A percentile compares a stretch with the other conserved stretches of the same genome.
phyloP scores from a whole-genome alignment of 2,113 vertebrate genomes.

The Lamprologus tigripictilis region DNA sequence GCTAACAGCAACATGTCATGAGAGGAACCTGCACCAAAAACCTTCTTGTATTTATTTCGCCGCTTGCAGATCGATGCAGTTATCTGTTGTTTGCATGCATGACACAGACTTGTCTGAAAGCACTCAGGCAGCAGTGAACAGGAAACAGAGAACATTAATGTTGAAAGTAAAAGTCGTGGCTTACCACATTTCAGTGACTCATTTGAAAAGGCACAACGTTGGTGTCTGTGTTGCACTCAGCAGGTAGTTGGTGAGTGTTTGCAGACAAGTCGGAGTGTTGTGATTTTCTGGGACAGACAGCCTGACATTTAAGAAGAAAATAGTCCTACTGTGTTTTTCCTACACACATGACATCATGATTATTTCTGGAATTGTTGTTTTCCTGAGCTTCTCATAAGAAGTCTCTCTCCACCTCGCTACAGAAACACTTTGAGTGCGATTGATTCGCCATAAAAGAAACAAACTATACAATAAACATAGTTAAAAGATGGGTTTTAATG shows the following conservation, averaged over 20 bases:
- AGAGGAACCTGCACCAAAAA: neutral
- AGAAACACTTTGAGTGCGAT: accelerated
- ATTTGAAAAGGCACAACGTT: neutral
- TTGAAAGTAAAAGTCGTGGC: neutral
- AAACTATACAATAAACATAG: neutral
- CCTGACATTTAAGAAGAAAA: neutral
- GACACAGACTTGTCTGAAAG: neutral
- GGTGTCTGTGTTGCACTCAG: neutral
- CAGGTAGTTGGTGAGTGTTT: neutral
- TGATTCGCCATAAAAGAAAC: accelerated
- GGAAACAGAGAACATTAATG: accelerated
- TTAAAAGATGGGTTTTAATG: accelerated
- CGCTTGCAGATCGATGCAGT: neutral
- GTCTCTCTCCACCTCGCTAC: accelerated
- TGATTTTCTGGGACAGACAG: neutral
- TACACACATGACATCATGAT: neutral
- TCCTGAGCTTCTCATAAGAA: neutral
- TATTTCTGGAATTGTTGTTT: neutral
- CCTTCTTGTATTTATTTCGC: neutral
- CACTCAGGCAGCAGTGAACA: neutral
- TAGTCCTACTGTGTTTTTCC: neutral
- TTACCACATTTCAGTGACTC: accelerated
- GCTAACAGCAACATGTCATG: accelerated
- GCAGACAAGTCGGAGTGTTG: neutral
- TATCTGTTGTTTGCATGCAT: neutral